These are phyloP conservation scores for Pelodytes ibericus DNA, from an alignment of 2,797 vertebrate species.

Conservation along the genomic window DNA sequence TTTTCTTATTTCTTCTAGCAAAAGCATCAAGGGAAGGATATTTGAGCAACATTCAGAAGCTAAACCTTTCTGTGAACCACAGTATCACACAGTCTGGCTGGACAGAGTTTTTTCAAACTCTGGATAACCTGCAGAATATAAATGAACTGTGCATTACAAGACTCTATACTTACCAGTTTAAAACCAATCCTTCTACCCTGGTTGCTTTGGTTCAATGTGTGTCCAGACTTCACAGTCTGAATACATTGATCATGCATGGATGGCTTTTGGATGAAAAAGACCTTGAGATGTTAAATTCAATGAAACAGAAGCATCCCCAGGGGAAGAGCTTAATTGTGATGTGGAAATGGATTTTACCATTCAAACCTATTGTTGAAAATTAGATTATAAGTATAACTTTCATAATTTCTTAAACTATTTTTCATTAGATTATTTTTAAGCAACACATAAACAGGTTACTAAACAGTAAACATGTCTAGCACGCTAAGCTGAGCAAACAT, in stretches of 20 bases:
- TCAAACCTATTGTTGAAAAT: constrained; percentile 12
- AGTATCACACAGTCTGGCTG: constrained; percentile 56
- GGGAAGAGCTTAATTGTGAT: constrained; percentile 23
- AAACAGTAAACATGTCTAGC: too few species aligned
- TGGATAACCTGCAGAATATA: constrained; percentile 54
- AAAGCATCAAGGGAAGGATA: background rate
- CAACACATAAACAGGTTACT: too few species aligned
- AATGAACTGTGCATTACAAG: constrained; percentile 12
- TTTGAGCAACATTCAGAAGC: constrained; percentile 26
- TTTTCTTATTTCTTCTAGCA: constrained; percentile 22
- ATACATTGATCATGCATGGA: background rate
- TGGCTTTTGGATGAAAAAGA: constrained; percentile 62
- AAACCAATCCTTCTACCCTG: constrained; percentile 9
- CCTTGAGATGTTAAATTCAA: constrained; percentile 37
- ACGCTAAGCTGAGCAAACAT: too few species aligned
- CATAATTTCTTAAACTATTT: too few species aligned
- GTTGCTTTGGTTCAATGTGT: constrained; percentile 23
- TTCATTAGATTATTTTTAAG: too few species aligned
- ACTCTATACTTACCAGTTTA: background rate
- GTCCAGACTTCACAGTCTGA: constrained; percentile 42
- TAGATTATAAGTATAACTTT: too few species aligned
- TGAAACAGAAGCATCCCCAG: constrained; percentile 55
- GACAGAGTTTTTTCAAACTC: constrained; percentile 58
- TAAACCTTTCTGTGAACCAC: constrained; percentile 52
- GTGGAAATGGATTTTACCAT: constrained; percentile 47